Base-by-base conservation (phyloP, 2,113 vertebrate genomes). In the Pipa parva region DNA sequence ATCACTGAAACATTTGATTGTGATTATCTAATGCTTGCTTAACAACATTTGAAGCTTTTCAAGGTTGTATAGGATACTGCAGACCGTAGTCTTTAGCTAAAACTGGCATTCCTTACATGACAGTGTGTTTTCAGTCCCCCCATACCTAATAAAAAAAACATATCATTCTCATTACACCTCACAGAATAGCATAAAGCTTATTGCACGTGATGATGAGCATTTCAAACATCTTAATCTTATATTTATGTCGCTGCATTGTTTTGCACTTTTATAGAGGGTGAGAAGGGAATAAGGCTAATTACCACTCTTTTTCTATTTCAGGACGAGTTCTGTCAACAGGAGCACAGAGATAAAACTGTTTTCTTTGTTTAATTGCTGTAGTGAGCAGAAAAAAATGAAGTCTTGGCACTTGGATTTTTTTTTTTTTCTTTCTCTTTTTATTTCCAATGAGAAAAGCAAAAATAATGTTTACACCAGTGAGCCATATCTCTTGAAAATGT, bases 301-400 rank as follows among this genome's bases (percentile, higher is more conserved):
- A 68, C 46, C 29, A 59, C 52, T 68, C 45, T 27, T 59, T 59
- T 50, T 50, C 28, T 48, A 50, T 50, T 52, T 42, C 45, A 33
- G 46, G 59, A 51, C 42, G 51, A 51, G 56, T 37, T 60, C 56
- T 68, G 56, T 59, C 56, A 68, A 49, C 37, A 66, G 28, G 28
- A n/a, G 46, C 45, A 26, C 7, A 27, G 31, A 68, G 46, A 59
- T 56, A 60, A 52, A 68, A 33, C 46, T 59, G 46, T 59, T 59
- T 37, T 59, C 56, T 20, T 51, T 68, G 49, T 68, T 68, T 59
- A 68, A 68, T 68, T 68, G 65, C 56, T 59, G 56, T 39, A 51
- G 56, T n/a, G 65, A 68, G 56, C 45, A 59, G 25, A 68, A 68
- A 68, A 68, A 59, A 58, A 68, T 68, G 56, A 59, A 59, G 39